Percentiles rank a stretch among this genome's conserved stretches.
phyloP scores from a whole-genome alignment of 2,797 vertebrate species.

The Vultur gryphus region DNA sequence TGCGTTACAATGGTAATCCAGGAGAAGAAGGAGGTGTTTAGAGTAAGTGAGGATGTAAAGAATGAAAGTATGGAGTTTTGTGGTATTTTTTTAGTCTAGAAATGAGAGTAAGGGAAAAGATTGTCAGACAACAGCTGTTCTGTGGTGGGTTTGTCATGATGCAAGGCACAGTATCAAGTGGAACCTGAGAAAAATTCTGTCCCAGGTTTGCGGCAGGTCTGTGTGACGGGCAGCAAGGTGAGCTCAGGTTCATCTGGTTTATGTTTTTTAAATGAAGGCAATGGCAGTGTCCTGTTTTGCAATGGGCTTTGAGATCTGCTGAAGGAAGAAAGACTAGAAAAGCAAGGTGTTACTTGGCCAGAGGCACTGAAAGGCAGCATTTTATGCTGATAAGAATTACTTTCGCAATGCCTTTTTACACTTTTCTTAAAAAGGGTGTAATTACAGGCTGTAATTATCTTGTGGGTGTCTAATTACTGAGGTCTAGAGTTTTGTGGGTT shows the following conservation, averaged over 20 bases:
- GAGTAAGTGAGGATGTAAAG: background rate
- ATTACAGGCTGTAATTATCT: background rate
- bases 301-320: background rate
- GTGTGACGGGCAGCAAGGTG: background rate
- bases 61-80: background rate
- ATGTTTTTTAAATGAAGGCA: background rate
- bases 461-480: constrained; percentile 40
- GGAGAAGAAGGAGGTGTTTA: background rate
- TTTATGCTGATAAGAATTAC: background rate
- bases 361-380: background rate
- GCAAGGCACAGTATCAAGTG: background rate
- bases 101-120: background rate
- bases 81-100: background rate
- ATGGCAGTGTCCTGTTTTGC: background rate
- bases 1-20: background rate
- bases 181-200: background rate
- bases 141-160: background rate
- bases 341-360: background rate
- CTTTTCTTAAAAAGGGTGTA: background rate
- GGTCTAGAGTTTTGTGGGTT: background rate
- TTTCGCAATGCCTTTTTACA: constrained; percentile 15
- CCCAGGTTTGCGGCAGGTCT: background rate
- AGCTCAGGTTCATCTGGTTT: background rate
- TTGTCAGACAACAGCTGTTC: background rate
- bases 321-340: background rate